Percentiles rank a stretch among this genome's conserved stretches.
phyloP scores from a whole-genome alignment of 2,888 invertebrate species.

The Sesia apiformis region DNA sequence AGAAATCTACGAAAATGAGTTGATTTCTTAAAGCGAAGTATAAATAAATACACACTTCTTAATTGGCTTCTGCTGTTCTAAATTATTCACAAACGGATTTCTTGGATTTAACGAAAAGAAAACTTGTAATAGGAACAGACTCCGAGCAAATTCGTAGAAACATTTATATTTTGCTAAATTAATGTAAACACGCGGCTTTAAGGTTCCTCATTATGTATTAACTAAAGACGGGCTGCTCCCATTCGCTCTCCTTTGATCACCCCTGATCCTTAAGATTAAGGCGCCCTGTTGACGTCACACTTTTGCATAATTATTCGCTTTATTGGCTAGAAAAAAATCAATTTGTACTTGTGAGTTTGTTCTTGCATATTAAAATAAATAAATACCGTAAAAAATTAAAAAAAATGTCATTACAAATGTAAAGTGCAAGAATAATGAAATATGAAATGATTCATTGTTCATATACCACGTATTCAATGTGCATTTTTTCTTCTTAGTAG shows the following conservation, averaged over 20 bases:
- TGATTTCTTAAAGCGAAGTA: too few relatives aligned
- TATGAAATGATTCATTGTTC: too few relatives aligned
- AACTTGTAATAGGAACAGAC: not conserved
- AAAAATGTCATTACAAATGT: not conserved
- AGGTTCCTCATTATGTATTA: slow-evolving; percentile 63
- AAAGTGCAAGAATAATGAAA: too few relatives aligned
- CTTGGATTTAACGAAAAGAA: too few relatives aligned
- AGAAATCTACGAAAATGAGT: too few relatives aligned
- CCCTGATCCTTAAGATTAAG: slow-evolving; percentile 56
- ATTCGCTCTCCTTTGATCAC: slow-evolving; percentile 49
- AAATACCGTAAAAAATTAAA: not conserved
- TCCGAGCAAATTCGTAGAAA: slow-evolving; percentile 12
- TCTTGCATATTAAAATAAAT: too few relatives aligned
- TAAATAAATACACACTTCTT: too few relatives aligned
- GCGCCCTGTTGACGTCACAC: slow-evolving; percentile 43
- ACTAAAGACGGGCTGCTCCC: slow-evolving; percentile 49
- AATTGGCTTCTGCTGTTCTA: too few relatives aligned
- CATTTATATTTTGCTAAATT: slow-evolving; percentile 44
- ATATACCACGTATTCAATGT: not conserved
- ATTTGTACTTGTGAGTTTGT: slow-evolving; percentile 33
- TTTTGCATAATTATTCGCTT: slow-evolving; percentile 63
- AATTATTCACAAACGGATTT: too few relatives aligned
- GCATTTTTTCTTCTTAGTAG: not conserved
- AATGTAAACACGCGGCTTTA: slow-evolving; percentile 60
- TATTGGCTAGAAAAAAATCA: slow-evolving; percentile 50